Percentiles rank a stretch among this genome's conserved stretches.
phyloP scores from a whole-genome alignment of 2,113 vertebrate genomes.

The Pelecanoides urinatrix region DNA sequence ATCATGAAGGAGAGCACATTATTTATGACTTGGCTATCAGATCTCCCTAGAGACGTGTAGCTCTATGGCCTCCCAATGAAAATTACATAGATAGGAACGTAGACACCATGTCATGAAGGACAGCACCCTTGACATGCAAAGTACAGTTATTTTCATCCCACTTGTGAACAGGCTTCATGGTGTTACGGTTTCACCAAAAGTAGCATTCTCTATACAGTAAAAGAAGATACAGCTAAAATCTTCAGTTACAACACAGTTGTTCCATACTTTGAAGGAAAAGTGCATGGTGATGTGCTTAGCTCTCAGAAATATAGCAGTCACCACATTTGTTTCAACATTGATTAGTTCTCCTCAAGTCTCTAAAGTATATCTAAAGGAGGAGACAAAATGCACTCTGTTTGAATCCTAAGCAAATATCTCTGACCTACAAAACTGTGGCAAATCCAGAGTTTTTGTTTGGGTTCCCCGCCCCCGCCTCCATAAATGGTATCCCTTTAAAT shows the following conservation, averaged over 20 bases:
- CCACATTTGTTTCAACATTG: background rate
- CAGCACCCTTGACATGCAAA: background rate
- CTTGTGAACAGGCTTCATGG: background rate
- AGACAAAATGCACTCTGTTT: background rate
- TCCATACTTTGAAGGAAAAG: background rate
- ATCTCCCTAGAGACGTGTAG: background rate
- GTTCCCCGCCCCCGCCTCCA: accelerated
- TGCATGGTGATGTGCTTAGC: background rate
- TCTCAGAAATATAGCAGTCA: background rate
- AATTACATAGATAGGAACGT: background rate
- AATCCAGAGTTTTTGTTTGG: background rate
- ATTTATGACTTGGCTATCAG: background rate
- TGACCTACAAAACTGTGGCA: background rate
- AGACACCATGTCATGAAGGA: background rate
- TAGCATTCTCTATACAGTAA: background rate
- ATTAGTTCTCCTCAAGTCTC: background rate
- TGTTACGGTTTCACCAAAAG: background rate
- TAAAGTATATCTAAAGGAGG: background rate
- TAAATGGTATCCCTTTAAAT: background rate
- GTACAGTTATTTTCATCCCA: background rate
- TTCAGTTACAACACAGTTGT: background rate
- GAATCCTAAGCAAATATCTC: background rate
- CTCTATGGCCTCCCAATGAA: background rate
- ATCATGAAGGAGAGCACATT: background rate
- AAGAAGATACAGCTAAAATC: background rate